Conservation (phyloP, 2,888 invertebrate species). For the Margaritifera margaritifera region DNA sequence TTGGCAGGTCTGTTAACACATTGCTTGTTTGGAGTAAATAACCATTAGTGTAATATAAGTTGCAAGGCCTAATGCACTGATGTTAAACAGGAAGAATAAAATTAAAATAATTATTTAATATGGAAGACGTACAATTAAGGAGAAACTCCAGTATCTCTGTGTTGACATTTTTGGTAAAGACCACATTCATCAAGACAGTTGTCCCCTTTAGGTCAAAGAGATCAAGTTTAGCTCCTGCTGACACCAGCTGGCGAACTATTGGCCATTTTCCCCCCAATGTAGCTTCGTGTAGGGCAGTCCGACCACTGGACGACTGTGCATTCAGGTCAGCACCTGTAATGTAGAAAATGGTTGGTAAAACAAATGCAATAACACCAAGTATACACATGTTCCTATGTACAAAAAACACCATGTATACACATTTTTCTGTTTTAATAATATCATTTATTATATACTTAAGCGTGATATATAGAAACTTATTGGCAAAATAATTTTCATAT, state of each 20-base stretch:
- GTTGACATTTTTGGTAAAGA: slow-evolving; percentile 20
- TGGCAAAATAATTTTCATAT: too few species aligned
- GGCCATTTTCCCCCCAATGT: slow-evolving; percentile 26
- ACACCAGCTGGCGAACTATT: slow-evolving; percentile 37
- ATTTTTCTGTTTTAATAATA: too few species aligned
- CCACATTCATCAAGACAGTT: slow-evolving; percentile 32
- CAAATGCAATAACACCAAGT: not conserved
- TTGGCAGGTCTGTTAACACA: too few species aligned
- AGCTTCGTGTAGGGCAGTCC: slow-evolving; percentile 42
- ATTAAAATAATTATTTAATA: too few species aligned
- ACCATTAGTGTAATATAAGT: too few species aligned
- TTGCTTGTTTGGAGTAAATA: too few species aligned
- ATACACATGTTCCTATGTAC: not conserved
- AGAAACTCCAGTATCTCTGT: slow-evolving; percentile 28
- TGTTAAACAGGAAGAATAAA: too few species aligned
- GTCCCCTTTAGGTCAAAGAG: slow-evolving; percentile 45
- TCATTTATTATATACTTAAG: too few species aligned
- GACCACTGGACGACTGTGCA: slow-evolving; percentile 43
- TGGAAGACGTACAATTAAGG: slow-evolving; percentile 26
- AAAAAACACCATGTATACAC: not conserved
- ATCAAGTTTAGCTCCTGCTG: slow-evolving; percentile 45
- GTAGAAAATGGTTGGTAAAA: not conserved
- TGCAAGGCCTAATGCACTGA: too few species aligned
- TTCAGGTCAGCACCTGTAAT: slow-evolving; percentile 42
- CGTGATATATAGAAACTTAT: too few species aligned